Conservation (phyloP, 64 coral and sea anemone species). For the Porites australiensis region DNA sequence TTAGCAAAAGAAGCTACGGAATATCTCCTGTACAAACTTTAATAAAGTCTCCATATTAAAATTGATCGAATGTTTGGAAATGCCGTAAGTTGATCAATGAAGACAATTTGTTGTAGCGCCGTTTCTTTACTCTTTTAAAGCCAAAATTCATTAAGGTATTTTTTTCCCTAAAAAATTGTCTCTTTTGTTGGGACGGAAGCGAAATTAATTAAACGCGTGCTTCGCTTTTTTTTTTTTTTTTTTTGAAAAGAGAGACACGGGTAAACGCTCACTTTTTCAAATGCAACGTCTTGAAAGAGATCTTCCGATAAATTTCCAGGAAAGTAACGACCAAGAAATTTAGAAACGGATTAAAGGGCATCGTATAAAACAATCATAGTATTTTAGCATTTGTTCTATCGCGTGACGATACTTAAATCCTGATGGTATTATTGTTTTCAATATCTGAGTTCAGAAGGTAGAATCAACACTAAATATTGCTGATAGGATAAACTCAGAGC, state of each 20-base stretch:
- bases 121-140: slow-evolving; percentile 11
- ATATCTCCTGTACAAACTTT: not conserved
- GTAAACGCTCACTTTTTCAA: not conserved
- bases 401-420: not conserved
- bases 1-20: not conserved
- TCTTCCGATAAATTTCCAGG: not conserved
- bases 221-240: not conserved
- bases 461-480: not conserved
- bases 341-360: not conserved
- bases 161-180: slow-evolving; percentile 4
- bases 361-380: not conserved
- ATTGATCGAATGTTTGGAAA: not conserved
- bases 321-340: not conserved
- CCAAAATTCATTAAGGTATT: slow-evolving; percentile 28
- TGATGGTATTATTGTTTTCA: slow-evolving; percentile 4
- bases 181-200: slow-evolving; percentile 16
- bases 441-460: not conserved
- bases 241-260: not conserved
- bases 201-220: slow-evolving; percentile 23
- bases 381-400: not conserved
- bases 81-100: not conserved
- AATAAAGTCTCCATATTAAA: slow-evolving; percentile 2
- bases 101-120: slow-evolving; percentile 5
- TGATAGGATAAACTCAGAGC: not conserved
- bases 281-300: not conserved